Conservation (phyloP, 2,888 invertebrate species). For the Cheilosia vernalis region DNA sequence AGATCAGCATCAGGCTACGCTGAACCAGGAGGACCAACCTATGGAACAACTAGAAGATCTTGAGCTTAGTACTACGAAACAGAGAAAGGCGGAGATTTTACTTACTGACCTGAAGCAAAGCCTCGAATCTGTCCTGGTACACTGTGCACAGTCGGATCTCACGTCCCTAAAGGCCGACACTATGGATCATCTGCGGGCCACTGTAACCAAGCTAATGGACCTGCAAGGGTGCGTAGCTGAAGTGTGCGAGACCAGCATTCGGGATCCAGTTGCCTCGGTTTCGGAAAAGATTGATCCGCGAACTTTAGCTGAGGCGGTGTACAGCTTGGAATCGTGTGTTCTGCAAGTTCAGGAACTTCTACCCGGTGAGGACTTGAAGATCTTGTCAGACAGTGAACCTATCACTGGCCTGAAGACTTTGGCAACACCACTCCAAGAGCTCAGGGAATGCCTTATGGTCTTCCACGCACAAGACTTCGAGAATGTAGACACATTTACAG, state of each 20-base stretch:
- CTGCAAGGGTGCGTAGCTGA: slow-evolving; percentile 82
- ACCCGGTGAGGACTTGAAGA: slow-evolving; percentile 77
- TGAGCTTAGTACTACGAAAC: slow-evolving; percentile 51
- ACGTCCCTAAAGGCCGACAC: slow-evolving; percentile 76
- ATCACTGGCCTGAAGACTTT: slow-evolving; percentile 67
- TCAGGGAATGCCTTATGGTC: slow-evolving; percentile 77
- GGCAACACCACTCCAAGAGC: slow-evolving; percentile 79
- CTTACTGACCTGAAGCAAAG: slow-evolving; percentile 79
- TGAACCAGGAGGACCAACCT: slow-evolving; percentile 40
- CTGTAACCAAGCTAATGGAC: slow-evolving; percentile 82
- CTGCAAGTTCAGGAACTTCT: slow-evolving; percentile 80
- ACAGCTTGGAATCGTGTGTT: slow-evolving; percentile 79
- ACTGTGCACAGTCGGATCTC: slow-evolving; percentile 78
- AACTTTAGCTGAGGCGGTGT: slow-evolving; percentile 81
- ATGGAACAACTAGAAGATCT: slow-evolving; percentile 61
- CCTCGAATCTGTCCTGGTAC: slow-evolving; percentile 79
- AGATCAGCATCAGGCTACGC: slow-evolving; percentile 66
- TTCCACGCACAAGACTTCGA: slow-evolving; percentile 78
- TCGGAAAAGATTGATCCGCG: slow-evolving; percentile 79
- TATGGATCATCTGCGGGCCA: slow-evolving; percentile 77
- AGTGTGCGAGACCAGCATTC: slow-evolving; percentile 80
- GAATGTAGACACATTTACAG: slow-evolving; percentile 74
- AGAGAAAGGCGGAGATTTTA: slow-evolving; percentile 76
- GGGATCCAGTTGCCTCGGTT: slow-evolving; percentile 80
- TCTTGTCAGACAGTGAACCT: slow-evolving; percentile 26